These are phyloP conservation scores for Drosophila kuntzei DNA, from an alignment of 2,888 invertebrate species.

Conservation along the genomic window DNA sequence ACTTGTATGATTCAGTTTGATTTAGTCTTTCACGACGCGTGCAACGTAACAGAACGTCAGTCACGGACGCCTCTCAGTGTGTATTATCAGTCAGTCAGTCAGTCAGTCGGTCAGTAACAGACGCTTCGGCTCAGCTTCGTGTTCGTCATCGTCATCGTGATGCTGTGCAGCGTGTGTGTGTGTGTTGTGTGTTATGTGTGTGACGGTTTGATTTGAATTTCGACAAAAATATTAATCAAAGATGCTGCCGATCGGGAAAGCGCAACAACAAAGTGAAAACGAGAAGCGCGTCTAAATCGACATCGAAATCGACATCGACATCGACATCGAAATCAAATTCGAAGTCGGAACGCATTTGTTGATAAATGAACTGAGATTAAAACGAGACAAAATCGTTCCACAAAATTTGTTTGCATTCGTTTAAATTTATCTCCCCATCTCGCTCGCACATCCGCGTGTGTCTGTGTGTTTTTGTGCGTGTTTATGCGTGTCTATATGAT, in stretches of 20 bases:
- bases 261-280: conserved; percentile 38
- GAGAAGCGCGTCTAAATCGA: neutral
- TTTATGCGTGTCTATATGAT: conserved; percentile 26
- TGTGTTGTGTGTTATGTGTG: conserved; percentile 21
- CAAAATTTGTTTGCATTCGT: conserved; percentile 22
- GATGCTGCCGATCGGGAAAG: conserved; percentile 59
- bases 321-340: neutral
- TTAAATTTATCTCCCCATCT: conserved; percentile 8
- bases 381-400: conserved; percentile 41
- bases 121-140: conserved; percentile 41
- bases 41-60: conserved; percentile 69
- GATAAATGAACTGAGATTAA: conserved; percentile 55
- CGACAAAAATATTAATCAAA: conserved; percentile 55
- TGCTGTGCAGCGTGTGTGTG: conserved; percentile 25
- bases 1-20: conserved; percentile 56
- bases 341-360: conserved; percentile 27
- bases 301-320: neutral
- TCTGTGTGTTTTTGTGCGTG: conserved; percentile 5
- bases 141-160: conserved; percentile 34
- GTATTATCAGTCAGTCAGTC: conserved; percentile 36
- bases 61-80: conserved; percentile 54
- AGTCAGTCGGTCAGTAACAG: conserved; percentile 23
- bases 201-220: conserved; percentile 59
- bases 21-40: conserved; percentile 80
- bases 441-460: conserved; percentile 10